These are phyloP conservation scores for Zophobas morio DNA, from an alignment of 1,140 invertebrate genomes.

Conservation along the genomic window DNA sequence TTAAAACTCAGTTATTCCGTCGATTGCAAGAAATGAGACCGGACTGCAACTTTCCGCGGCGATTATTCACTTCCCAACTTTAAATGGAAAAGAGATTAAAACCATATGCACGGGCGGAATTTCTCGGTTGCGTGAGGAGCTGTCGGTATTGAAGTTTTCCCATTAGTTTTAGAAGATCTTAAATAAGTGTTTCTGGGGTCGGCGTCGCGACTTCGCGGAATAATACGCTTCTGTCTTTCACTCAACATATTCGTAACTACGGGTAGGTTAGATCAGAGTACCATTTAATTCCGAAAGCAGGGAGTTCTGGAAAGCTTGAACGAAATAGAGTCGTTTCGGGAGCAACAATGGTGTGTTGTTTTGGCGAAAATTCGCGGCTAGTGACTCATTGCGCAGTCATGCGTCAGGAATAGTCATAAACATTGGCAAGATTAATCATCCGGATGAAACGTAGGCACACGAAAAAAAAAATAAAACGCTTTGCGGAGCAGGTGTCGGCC, in stretches of 20 bases:
- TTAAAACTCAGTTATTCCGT: neutral
- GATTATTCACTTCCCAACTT: slow-evolving; percentile 16
- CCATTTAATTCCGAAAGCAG: too few relatives aligned
- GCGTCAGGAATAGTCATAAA: slow-evolving; percentile 5
- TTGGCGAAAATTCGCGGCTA: neutral
- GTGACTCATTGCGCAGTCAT: slow-evolving; percentile 3
- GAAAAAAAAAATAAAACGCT: neutral
- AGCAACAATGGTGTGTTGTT: too few relatives aligned
- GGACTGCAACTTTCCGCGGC: neutral
- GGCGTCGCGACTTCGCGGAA: too few relatives aligned
- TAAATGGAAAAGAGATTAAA: slow-evolving; percentile 44
- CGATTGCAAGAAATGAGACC: neutral
- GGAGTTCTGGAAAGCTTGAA: too few relatives aligned
- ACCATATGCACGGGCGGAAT: slow-evolving; percentile 44
- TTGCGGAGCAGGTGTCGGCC: neutral
- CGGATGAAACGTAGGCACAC: neutral
- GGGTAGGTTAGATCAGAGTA: too few relatives aligned
- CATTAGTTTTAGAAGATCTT: slow-evolving; percentile 50
- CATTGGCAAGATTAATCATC: slow-evolving; percentile 1
- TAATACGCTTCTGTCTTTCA: too few relatives aligned
- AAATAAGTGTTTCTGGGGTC: slow-evolving; percentile 43
- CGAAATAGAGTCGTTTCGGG: too few relatives aligned
- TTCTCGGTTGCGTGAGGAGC: slow-evolving; percentile 34
- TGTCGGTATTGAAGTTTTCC: slow-evolving; percentile 42
- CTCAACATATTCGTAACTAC: too few relatives aligned